These are phyloP conservation scores for Trachelus troglodyta DNA, from an alignment of 2,888 invertebrate genomes.

Conservation along the genomic window DNA sequence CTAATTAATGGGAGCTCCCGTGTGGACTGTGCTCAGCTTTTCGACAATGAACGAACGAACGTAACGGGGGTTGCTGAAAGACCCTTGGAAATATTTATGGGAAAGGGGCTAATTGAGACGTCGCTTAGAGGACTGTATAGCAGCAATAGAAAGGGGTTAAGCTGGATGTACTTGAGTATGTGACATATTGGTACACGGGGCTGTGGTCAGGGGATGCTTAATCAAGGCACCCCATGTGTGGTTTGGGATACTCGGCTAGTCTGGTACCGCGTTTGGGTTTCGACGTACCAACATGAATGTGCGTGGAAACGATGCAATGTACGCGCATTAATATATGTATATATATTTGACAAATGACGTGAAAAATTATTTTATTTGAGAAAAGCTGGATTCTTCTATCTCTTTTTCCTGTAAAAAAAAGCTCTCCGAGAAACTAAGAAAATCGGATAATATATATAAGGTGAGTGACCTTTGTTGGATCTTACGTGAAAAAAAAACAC, in stretches of 20 bases:
- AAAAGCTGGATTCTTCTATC: neutral
- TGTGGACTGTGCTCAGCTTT: neutral
- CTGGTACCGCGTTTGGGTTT: neutral
- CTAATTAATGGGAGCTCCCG: neutral
- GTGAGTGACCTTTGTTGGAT: neutral
- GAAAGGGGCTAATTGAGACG: neutral
- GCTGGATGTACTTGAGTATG: constrained; percentile 16
- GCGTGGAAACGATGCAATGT: neutral
- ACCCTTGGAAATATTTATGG: neutral
- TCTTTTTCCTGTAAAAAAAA: neutral
- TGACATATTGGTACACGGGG: constrained; percentile 46
- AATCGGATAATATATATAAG: neutral
- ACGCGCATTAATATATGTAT: neutral
- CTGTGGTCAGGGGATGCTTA: constrained; percentile 43
- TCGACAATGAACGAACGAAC: neutral
- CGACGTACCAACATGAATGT: neutral
- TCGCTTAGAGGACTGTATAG: neutral
- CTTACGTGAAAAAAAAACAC: neutral
- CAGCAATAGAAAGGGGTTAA: neutral
- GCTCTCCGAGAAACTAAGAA: neutral
- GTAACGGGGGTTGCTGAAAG: constrained; percentile 23
- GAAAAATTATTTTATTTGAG: neutral
- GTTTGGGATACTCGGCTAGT: neutral
- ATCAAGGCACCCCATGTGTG: constrained; percentile 36
- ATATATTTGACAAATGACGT: neutral